Evolutionary conservation across 2,888 invertebrate genomes (phyloP), one percentile per base, ranked within the genome.

Genomic region (Gibbula magus): DNA sequence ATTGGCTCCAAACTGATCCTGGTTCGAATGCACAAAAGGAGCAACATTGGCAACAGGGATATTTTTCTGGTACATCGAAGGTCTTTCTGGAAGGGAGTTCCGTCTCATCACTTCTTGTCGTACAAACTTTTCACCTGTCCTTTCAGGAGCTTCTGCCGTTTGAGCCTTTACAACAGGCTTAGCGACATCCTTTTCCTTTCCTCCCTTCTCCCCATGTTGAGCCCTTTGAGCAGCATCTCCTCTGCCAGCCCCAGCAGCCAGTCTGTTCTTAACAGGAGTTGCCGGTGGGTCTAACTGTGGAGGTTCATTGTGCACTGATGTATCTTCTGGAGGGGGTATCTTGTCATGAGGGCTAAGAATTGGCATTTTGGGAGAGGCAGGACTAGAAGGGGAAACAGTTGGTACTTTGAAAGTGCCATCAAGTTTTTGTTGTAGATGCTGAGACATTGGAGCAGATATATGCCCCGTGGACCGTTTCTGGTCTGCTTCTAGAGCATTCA

Each of bases 281-380:
- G 80, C 81, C 1, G 83, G 77, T 8, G 84, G 85, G 79, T 88
- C 89, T 0, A 90, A 84, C 18, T 86, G 85, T 32, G 90, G 90
- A 0, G 90, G 90, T 45, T 90, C 90, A 7, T 85, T 70, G 78
- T 85, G 35, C 76, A 83, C 10, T 80, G 88, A 74, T 81, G 85
- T 29, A 82, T 80, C 53, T 77, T 67, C 73, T 76, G 85, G 83
- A 74, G 79, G 83, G 56, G 79, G 83, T 29, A 86, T 83, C 54
- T 88, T 88, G 66, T 89, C 89, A 73, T 91, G 90, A 8, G 91
- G 91, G 82, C 90, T 90, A 32, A 91, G 80, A 66, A 89, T 90
- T 10, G 91, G 91, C 91, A 91, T 91, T 84, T 91, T 89, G 3
- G 91, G 91, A 45, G 90, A 91, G 16, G 88, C 84, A 7, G 89